Evolutionary conservation across 2,797 vertebrate species (phyloP), one percentile per base, ranked within the genome.

Genomic region (Orientallactaga sibirica): DNA sequence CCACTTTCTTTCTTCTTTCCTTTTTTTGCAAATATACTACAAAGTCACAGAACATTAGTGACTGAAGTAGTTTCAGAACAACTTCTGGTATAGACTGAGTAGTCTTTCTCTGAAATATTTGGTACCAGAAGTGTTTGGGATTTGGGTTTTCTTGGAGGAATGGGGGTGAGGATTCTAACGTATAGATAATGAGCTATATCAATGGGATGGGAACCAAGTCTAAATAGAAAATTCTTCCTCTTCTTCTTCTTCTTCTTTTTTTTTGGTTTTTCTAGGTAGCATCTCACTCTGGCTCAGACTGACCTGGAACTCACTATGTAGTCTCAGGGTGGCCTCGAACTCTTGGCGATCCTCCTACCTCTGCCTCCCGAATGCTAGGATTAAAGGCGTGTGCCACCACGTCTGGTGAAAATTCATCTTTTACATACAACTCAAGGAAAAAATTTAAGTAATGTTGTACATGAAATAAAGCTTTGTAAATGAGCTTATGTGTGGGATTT

Each of bases 11-110:
- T 7, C 48, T 58, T 2, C 15, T 14, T 58, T 58, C 15, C 16
- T 58, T 14, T 58, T 58, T 58, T 58, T 48, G 66, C 27, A 82
- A 87, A 88, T 81, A 29, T 66, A 76, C 78, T 29, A 6, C 15
- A 82, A 73, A 64, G 48, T 64, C 71, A 41, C 67, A 92, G 71
- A 90, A 95, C 78, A 85, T 92, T n/a, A 95, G 29, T 88, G 68
- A 90, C 70, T 78, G 29, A 75, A 58, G 9, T 67, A 84, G 2
- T 64, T n/a, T 93, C 71, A 92, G 74, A 66, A 90, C 67, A 25
- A 9, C 81, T 68, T 81, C 20, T 71, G 84, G 43, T 55, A 74
- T 7, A 24, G 4, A 27, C 5, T 61, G 62, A 41, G 33, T 20
- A 22, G 27, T 3, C 67, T 70, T 41, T 33, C 41, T 27, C 62